Evolutionary conservation across 2,797 vertebrate species (phyloP).

Genomic region (Labeo calbasu): DNA sequence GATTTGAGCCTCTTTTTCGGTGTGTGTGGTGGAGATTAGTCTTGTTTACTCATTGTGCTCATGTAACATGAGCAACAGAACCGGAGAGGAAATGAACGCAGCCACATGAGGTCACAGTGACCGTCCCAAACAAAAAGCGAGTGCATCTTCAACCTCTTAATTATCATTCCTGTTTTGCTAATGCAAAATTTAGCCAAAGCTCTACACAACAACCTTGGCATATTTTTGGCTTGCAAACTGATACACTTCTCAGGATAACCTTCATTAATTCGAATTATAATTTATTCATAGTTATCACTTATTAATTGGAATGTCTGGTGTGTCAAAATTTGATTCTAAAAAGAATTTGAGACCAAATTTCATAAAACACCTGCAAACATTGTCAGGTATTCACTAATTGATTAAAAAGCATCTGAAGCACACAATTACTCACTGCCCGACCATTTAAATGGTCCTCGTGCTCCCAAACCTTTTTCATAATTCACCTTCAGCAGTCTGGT

Average conservation of each 20-base stretch:
- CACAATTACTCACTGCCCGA: conserved; percentile 26
- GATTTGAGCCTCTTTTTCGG: conserved; percentile 4
- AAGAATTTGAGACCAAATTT: neutral
- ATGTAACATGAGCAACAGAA: conserved; percentile 25
- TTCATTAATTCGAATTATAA: neutral
- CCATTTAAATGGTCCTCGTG: conserved; percentile 24
- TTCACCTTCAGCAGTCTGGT: conserved; percentile 43
- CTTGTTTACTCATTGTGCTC: conserved; percentile 39
- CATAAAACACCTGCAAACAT: conserved; percentile 9
- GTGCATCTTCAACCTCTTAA: neutral
- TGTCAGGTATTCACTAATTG: conserved; percentile 3
- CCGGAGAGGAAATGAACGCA: conserved; percentile 22
- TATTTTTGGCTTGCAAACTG: neutral
- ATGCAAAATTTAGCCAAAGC: neutral
- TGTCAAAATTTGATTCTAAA: neutral
- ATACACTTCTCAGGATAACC: neutral
- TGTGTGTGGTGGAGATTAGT: conserved; percentile 13
- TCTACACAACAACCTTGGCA: neutral
- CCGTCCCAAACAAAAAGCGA: neutral
- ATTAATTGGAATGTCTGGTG: neutral
- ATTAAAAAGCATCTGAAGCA: conserved; percentile 21
- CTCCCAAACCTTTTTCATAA: conserved; percentile 36
- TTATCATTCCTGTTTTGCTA: neutral
- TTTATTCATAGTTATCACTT: neutral
- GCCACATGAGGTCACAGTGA: conserved; percentile 15